These are phyloP conservation scores for Agriopis aurantiaria DNA, from an alignment of 2,888 invertebrate genomes.

Conservation along the genomic window DNA sequence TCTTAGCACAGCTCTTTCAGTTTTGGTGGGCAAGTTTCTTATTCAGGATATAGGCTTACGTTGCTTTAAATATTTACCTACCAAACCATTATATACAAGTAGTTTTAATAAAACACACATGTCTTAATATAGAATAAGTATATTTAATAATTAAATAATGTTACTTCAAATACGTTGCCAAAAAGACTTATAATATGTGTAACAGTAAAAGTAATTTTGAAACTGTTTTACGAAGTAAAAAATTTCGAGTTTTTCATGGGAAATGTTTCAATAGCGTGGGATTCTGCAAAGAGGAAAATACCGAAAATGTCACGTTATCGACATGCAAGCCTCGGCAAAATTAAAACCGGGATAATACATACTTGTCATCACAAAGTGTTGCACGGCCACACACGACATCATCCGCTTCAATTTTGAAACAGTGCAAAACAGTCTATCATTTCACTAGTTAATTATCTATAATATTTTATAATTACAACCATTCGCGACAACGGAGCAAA, in stretches of 20 bases:
- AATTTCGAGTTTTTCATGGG: constrained; percentile 76
- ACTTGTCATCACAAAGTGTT: constrained; percentile 79
- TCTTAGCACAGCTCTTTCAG: neutral
- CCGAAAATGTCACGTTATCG: constrained; percentile 51
- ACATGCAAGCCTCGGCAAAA: constrained; percentile 54
- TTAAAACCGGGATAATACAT: constrained; percentile 42
- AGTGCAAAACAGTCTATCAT: constrained; percentile 84
- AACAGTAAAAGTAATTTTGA: constrained; percentile 83
- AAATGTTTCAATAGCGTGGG: constrained; percentile 64
- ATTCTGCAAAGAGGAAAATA: constrained; percentile 66
- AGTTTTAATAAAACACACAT: constrained; percentile 71
- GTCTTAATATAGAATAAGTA: constrained; percentile 85
- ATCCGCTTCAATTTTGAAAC: constrained; percentile 70
- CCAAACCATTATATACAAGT: neutral
- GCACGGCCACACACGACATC: constrained; percentile 50
- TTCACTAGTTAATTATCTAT: constrained; percentile 80
- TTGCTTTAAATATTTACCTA: too few species aligned
- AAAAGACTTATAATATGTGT: constrained; percentile 83
- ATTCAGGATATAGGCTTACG: too few species aligned
- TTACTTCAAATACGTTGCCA: constrained; percentile 85
- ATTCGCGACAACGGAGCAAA: constrained; percentile 82
- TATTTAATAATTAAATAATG: constrained; percentile 87
- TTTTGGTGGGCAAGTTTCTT: neutral
- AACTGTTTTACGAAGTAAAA: constrained; percentile 82
- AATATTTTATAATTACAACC: constrained; percentile 81